These are phyloP conservation scores for Moxostoma hubbsi DNA, from an alignment of 2,797 vertebrate genomes.

Conservation along the genomic window DNA sequence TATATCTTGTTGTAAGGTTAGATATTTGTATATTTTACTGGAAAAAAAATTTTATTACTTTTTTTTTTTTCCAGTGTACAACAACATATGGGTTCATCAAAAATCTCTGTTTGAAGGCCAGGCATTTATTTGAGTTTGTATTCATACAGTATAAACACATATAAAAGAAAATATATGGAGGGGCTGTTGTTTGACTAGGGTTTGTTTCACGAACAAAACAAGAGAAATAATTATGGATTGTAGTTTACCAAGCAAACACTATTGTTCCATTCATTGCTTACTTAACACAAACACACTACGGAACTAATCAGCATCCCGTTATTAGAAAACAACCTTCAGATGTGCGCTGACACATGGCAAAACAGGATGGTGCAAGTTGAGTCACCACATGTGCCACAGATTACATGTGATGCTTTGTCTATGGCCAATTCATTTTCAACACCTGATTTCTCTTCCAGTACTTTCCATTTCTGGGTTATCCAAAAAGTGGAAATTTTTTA, in stretches of 20 bases:
- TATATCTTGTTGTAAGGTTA: no score
- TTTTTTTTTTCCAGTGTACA: no score
- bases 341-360: neutral
- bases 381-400: neutral
- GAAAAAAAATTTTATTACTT: no score
- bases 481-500: slow-evolving; percentile 30
- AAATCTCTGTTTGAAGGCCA: slow-evolving; percentile 2
- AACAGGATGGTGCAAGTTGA: no score
- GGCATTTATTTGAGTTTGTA: slow-evolving; percentile 11
- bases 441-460: neutral
- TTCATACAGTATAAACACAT: neutral
- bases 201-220: slow-evolving; percentile 22
- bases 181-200: slow-evolving; percentile 12
- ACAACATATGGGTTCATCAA: neutral
- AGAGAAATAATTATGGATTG: slow-evolving; percentile 13
- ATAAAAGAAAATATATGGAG: neutral
- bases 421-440: slow-evolving; percentile 19
- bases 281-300: neutral
- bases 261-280: neutral
- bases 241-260: slow-evolving; percentile 17
- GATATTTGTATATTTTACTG: no score
- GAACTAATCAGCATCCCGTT: neutral
- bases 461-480: slow-evolving; percentile 22
- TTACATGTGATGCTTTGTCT: slow-evolving; percentile 28
- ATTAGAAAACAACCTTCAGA: neutral